Percentiles rank a stretch among this genome's conserved stretches.
These are phyloP conservation scores for Heliconius hortense DNA, from an alignment of 2,888 invertebrate genomes.

Conservation along the genomic window DNA sequence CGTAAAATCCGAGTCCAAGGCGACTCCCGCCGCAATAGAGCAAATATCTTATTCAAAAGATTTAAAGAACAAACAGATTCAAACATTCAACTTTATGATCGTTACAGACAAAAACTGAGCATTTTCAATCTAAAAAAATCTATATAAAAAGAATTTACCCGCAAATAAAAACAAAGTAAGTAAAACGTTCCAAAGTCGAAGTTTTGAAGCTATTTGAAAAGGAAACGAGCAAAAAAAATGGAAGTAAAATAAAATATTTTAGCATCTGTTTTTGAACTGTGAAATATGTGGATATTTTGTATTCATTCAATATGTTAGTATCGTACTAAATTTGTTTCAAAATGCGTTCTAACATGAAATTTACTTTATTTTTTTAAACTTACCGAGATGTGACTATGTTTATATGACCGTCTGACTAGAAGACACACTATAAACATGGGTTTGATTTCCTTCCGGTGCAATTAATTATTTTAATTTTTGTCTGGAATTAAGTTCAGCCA, in stretches of 20 bases:
- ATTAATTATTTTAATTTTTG: no score
- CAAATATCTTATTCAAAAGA: constrained; percentile 24
- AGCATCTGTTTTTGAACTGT: constrained; percentile 13
- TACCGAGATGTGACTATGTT: no score
- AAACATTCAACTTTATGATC: constrained; percentile 10
- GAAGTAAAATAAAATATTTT: constrained; percentile 1
- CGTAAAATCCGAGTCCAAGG: constrained; percentile 15
- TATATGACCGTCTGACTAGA: no score
- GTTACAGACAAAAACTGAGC: not conserved
- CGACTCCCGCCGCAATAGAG: constrained; percentile 11
- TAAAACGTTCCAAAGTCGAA: constrained; percentile 4
- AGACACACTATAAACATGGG: no score
- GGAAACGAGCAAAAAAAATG: constrained; percentile 6
- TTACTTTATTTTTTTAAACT: not conserved
- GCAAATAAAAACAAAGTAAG: constrained; percentile 14
- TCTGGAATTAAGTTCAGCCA: no score
- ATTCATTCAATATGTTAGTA: constrained; percentile 8
- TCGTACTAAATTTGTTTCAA: not conserved
- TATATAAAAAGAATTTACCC: not conserved
- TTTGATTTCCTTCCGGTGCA: no score
- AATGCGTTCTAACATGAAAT: not conserved
- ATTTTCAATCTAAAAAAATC: constrained; percentile 14
- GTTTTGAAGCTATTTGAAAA: constrained; percentile 15
- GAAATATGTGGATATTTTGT: constrained; percentile 4
- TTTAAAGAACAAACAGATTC: constrained; percentile 15